Percentiles rank a stretch among this genome's conserved stretches.
Evolutionary conservation across 2,888 invertebrate genomes (phyloP).

Genomic region (Megaustenia siamemsis): DNA sequence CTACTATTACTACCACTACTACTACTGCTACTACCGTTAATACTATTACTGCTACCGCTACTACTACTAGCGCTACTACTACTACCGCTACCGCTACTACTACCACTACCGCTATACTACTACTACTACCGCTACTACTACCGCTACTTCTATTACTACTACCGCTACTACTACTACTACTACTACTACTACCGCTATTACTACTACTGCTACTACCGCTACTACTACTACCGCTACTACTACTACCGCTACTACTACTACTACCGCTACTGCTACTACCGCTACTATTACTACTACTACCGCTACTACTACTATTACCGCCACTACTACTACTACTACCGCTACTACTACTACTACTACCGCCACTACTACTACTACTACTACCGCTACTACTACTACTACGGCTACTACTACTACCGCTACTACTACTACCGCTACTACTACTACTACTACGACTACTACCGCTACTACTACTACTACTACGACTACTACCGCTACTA

Average conservation of each 20-base stretch:
- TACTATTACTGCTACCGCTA: too few relatives aligned
- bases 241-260: too few relatives aligned
- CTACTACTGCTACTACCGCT: background rate
- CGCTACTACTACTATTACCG: slow-evolving; percentile 10
- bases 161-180: slow-evolving; percentile 1
- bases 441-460: too few relatives aligned
- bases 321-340: background rate
- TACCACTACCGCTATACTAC: too few relatives aligned
- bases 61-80: too few relatives aligned
- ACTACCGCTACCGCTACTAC: too few relatives aligned
- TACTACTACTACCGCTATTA: slow-evolving; percentile 14
- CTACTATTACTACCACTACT: slow-evolving; percentile 45
- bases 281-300: slow-evolving; percentile 18
- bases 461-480: too few relatives aligned
- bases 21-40: slow-evolving; percentile 35
- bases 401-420: too few relatives aligned
- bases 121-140: slow-evolving; percentile 25
- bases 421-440: too few relatives aligned
- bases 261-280: slow-evolving; percentile 49
- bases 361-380: slow-evolving; percentile 19
- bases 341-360: slow-evolving; percentile 13
- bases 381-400: slow-evolving; percentile 17
- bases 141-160: slow-evolving; percentile 1
- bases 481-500: too few relatives aligned
- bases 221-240: too few relatives aligned